phyloP scores from a whole-genome alignment of 2,888 invertebrate genomes.

The Helicoverpa assulta region DNA sequence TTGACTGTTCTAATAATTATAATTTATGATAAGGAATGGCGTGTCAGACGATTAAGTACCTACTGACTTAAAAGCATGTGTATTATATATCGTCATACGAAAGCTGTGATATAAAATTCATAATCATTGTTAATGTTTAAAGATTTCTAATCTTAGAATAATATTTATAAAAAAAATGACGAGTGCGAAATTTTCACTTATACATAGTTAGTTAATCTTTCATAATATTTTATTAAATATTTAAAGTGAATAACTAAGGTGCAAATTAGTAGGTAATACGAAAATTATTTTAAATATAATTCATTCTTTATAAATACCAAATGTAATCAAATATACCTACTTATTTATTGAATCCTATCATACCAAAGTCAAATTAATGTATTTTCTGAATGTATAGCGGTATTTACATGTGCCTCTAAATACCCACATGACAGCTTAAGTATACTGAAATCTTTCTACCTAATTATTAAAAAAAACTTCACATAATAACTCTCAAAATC shows the following conservation, averaged over 20 bases:
- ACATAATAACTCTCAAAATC: background rate
- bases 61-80: slow-evolving; percentile 14
- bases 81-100: slow-evolving; percentile 38
- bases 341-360: background rate
- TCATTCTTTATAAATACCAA: background rate
- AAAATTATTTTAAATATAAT: background rate
- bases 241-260: slow-evolving; percentile 8
- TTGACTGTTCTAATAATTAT: slow-evolving; percentile 15
- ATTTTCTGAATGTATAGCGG: background rate
- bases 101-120: slow-evolving; percentile 71
- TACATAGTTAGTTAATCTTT: slow-evolving; percentile 8
- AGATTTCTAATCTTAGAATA: slow-evolving; percentile 29
- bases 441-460: background rate
- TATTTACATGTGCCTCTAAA: background rate
- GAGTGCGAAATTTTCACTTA: slow-evolving; percentile 13
- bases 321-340: background rate
- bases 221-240: slow-evolving; percentile 17
- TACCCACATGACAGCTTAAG: background rate
- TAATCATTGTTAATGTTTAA: slow-evolving; percentile 62
- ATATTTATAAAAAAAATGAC: slow-evolving; percentile 3
- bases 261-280: slow-evolving; percentile 24
- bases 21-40: slow-evolving; percentile 1
- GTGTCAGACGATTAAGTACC: slow-evolving; percentile 1
- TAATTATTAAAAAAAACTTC: background rate
- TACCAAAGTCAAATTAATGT: slow-evolving; percentile 2